Evolutionary conservation across 92 coral and sea anemone genomes (phyloP).

Genomic region (Epizoanthus scotinus): DNA sequence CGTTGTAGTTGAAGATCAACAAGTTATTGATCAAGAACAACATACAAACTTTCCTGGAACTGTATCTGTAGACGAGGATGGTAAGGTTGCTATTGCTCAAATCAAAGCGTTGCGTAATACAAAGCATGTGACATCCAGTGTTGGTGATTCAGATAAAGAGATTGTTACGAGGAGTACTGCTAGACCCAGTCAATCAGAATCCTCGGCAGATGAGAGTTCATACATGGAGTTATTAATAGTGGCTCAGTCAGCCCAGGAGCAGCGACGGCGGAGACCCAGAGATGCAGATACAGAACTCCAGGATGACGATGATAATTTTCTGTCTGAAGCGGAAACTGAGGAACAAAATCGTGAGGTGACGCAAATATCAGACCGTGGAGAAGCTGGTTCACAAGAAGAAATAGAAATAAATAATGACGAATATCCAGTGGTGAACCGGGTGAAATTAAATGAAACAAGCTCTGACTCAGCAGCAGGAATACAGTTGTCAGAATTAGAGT

Average conservation of each 20-base stretch:
- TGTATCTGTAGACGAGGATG: conserved; percentile 5
- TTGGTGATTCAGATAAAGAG: background rate
- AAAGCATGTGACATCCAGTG: conserved; percentile 12
- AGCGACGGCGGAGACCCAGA: conserved; percentile 16
- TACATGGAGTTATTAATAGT: conserved; percentile 28
- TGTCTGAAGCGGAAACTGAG: background rate
- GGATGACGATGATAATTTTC: background rate
- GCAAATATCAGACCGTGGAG: background rate
- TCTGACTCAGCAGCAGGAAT: background rate
- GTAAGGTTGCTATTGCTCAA: conserved; percentile 14
- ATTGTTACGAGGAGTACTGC: background rate
- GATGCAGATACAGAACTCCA: background rate
- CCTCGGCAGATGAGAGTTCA: conserved; percentile 33
- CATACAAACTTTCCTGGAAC: background rate
- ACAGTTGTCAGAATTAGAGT: background rate
- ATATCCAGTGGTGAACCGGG: too few species aligned
- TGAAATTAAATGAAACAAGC: background rate
- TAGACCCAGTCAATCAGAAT: conserved; percentile 29
- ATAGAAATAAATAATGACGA: too few species aligned
- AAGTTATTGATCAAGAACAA: background rate
- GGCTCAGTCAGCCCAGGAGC: conserved; percentile 25
- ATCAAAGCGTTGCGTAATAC: conserved; percentile 20
- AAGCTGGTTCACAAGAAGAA: background rate
- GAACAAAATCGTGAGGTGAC: background rate
- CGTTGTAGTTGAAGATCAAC: background rate